A percentile compares a stretch with the other conserved stretches of the same genome.
Evolutionary conservation across 1,140 invertebrate species (phyloP).

Genomic region (Gonatopus flavifemur): DNA sequence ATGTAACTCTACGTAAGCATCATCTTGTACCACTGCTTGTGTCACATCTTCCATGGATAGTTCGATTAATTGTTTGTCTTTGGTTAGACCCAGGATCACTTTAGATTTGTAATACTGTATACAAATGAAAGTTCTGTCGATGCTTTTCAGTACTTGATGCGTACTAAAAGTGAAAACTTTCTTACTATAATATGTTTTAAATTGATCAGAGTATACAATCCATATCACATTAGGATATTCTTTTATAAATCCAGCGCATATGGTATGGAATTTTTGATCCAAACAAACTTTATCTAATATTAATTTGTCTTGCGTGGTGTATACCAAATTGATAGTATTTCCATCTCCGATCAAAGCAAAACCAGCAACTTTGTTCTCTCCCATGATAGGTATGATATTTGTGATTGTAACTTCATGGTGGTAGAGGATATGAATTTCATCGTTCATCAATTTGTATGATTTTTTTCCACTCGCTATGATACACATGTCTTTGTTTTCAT

Average conservation of each 20-base stretch:
- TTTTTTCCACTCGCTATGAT: conserved; percentile 31
- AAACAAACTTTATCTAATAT: conserved; percentile 33
- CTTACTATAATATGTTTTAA: conserved; percentile 27
- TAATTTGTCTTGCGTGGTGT: conserved; percentile 22
- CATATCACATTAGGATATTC: conserved; percentile 21
- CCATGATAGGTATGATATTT: conserved; percentile 29
- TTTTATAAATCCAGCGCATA: conserved; percentile 31
- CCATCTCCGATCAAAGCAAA: conserved; percentile 28
- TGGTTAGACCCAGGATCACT: conserved; percentile 24
- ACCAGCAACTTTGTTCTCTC: conserved; percentile 24
- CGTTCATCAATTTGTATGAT: conserved; percentile 17
- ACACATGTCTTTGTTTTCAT: conserved; percentile 20
- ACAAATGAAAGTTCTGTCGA: conserved; percentile 25
- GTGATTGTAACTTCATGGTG: conserved; percentile 21
- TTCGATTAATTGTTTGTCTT: conserved; percentile 22
- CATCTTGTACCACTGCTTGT: neutral
- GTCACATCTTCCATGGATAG: conserved; percentile 19
- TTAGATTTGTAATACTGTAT: conserved; percentile 26
- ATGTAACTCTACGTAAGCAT: conserved; percentile 26
- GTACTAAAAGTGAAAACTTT: conserved; percentile 22
- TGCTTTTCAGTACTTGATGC: conserved; percentile 6
- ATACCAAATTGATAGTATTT: conserved; percentile 28
- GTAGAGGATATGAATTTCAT: conserved; percentile 31
- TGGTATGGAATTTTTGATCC: conserved; percentile 5
- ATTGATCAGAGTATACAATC: conserved; percentile 34